Base-by-base conservation (phyloP, 2,113 vertebrate genomes). In the Toxotes chatareus region DNA sequence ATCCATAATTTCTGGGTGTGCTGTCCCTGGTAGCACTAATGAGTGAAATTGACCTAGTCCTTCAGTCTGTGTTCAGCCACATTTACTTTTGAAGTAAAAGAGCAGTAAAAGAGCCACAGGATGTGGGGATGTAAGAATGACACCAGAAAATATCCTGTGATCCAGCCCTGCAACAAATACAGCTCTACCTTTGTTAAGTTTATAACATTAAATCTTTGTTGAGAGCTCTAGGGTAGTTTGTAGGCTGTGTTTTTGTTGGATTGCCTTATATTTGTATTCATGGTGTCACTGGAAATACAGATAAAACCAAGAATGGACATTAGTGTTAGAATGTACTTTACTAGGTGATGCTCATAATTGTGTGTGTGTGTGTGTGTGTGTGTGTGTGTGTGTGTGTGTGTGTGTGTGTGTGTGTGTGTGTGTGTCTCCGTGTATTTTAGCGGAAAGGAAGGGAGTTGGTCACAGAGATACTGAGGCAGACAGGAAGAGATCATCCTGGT, bases 401-500 rank as follows among this genome's bases (percentile, higher is more conserved):
- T 51, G 53, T 46, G 55, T 66, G 32, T 11, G n/a, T 70, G 64
- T 60, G 68, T 51, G 53, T 46, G 55, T 62, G 61, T 14, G 34
- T 74, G 69, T 85, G 21, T 76, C 12, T 44, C 7, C 53, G 53
- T 80, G 65, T 82, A 61, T 86, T 83, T 85, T 47, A 77, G 82
- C 36, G 70, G 83, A 88, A 89, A 92, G 90, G 90, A 94, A 91
- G 92, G 93, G 92, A 92, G 93, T 89, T 88, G 87, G 88, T 86
- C 47, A 21, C 67, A 85, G 83, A 90, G 89, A 93, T 92, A 91
- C 79, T 85, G 80, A 68, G 59, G 72, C 85, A 93, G 91, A 91
- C 90, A 93, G 92, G 92, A 94, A 93, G 88, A 86, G 89, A 92
- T 94, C 91, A 91, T 94, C 90, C 93, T 87, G 82, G 81, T 91